Evolutionary conservation across 2,888 invertebrate species (phyloP), one percentile per base, ranked within the genome.

Genomic region (Lysandra coridon): DNA sequence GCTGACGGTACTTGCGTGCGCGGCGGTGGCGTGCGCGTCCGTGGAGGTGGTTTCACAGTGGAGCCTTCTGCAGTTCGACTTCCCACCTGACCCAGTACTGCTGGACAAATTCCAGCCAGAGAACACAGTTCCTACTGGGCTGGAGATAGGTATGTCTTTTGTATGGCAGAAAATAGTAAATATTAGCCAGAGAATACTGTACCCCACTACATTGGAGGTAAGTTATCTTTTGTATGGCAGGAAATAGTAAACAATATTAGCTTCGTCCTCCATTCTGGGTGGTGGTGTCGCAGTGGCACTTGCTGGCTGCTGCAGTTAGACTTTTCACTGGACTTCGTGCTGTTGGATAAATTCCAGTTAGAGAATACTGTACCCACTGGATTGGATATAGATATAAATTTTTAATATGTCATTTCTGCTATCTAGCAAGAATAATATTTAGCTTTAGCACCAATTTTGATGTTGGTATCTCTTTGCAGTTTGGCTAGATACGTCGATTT

Each of bases 331-430:
- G 95, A 96, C 84, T 96, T 96, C 1, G 89, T 94, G 5, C 90
- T 92, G 12, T 89, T 96, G 83, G 92, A 94, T 84, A 95, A 95
- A 88, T 97, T 95, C 88, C 96, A 96, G 82, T 96, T 97, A 0
- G 96, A 97, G 86, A 97, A 97, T 88, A 96, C 97, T 0, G 96
- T 97, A 5, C 96, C 97, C 62, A 97, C 98, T 0, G 98, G 98
- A 1, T 87, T 98, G 81, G 97, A 97, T 85, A 92, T 97, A 49
- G 64, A 2, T 33, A 33, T 33, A 33, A 33, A 33, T 2, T 33
- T 33, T 2, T 33, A 33, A 33, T 33, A 33, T 33, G 33, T 33
- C 33, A 33, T 33, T 33, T 33, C 33, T 33, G 23, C 23, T 49
- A 49, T 7, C 7, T 49, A 7, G 49, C 7, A 49, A 49, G 40